These are phyloP conservation scores for Halcyon leucocephala DNA, from an alignment of 2,797 vertebrate species.

Conservation along the genomic window DNA sequence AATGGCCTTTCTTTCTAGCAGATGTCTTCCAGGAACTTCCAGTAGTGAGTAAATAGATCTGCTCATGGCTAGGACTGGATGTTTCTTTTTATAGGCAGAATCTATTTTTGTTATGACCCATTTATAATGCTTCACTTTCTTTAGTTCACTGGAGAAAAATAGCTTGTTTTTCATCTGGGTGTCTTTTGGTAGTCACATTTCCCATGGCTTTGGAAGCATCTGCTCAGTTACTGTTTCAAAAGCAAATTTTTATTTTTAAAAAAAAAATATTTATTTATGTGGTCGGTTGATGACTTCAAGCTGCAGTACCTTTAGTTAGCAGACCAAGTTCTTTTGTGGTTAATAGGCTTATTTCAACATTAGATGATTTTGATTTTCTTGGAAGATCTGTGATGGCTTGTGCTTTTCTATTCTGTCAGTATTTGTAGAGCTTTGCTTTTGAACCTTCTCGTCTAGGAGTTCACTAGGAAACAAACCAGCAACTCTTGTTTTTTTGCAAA, in stretches of 20 bases:
- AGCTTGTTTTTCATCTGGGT: not conserved
- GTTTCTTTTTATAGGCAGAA: constrained; percentile 44
- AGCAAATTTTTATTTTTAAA: not conserved
- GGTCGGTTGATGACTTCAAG: not conserved
- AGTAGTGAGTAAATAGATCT: constrained; percentile 15
- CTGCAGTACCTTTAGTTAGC: not conserved
- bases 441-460: not conserved
- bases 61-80: not conserved
- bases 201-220: not conserved
- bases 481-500: not conserved
- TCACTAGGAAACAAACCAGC: not conserved
- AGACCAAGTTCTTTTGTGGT: not conserved
- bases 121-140: constrained; percentile 28
- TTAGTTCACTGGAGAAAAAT: not conserved
- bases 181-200: not conserved
- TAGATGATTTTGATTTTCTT: not conserved
- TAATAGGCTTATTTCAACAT: not conserved
- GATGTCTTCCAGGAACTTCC: constrained; percentile 32
- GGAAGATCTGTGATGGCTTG: not conserved
- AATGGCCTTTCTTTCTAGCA: not conserved
- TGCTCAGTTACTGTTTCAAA: not conserved
- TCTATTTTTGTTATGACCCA: constrained; percentile 34
- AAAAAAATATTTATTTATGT: not conserved
- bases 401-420: not conserved
- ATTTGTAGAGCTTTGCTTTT: not conserved